phyloP scores from a whole-genome alignment of 2,888 invertebrate species.

The Acronicta aceris region DNA sequence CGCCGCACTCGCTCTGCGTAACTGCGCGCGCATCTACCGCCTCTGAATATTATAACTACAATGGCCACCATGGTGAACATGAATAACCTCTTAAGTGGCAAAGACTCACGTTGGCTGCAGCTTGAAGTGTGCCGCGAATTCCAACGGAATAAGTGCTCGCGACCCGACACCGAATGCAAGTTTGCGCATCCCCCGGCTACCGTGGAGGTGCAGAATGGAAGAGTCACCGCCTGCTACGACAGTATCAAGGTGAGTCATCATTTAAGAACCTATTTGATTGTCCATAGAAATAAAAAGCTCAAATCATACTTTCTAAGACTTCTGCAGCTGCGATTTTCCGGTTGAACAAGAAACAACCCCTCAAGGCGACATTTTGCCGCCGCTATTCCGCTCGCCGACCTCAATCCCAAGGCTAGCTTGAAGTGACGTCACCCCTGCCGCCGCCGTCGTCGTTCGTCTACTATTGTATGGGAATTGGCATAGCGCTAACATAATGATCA shows the following conservation, averaged over 20 bases:
- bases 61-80: slow-evolving; percentile 98
- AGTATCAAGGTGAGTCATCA: slow-evolving; percentile 98
- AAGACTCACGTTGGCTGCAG: slow-evolving; percentile 99
- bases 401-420: slow-evolving; percentile 85
- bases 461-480: slow-evolving; percentile 84
- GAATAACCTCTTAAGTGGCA: slow-evolving; percentile 98
- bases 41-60: slow-evolving; percentile 77
- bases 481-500: slow-evolving; percentile 79
- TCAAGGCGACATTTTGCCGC: slow-evolving; percentile 82
- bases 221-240: slow-evolving; percentile 99
- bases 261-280: slow-evolving; percentile 7
- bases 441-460: slow-evolving; percentile 67
- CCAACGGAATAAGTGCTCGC: slow-evolving; percentile 99
- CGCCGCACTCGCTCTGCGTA: slow-evolving; percentile 86
- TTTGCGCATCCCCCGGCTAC: slow-evolving; percentile 99
- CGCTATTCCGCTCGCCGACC: slow-evolving; percentile 82
- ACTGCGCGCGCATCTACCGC: slow-evolving; percentile 78
- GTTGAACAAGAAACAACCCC: slow-evolving; percentile 73
- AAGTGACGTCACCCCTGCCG: slow-evolving; percentile 82
- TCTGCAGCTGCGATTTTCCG: slow-evolving; percentile 70
- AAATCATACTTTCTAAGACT: slow-evolving; percentile 56
- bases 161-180: slow-evolving; percentile 99
- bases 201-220: slow-evolving; percentile 99
- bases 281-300: slow-evolving; percentile 1
- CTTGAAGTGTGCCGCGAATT: slow-evolving; percentile 99